phyloP scores from a whole-genome alignment of 92 coral and sea anemone species.

The Parazoanthus atlanticus region DNA sequence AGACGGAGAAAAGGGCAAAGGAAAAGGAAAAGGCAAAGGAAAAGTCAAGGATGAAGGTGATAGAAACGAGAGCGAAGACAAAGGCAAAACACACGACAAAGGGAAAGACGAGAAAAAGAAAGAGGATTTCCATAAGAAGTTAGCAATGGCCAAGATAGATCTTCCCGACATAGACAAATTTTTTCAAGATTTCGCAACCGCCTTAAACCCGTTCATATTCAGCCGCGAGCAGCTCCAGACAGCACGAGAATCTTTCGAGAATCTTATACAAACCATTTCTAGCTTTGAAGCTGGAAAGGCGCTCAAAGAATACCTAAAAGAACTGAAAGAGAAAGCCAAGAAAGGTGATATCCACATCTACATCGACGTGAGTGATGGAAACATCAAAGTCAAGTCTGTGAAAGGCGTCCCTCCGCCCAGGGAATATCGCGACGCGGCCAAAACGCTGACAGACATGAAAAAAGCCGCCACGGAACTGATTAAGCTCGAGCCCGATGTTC shows the following conservation, averaged over 20 bases:
- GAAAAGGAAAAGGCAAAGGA: slow-evolving; percentile 14
- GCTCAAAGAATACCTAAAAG: slow-evolving; percentile 70
- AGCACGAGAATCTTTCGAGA: slow-evolving; percentile 76
- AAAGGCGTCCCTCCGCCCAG: slow-evolving; percentile 79
- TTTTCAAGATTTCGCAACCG: slow-evolving; percentile 63
- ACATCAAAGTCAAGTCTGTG: slow-evolving; percentile 64
- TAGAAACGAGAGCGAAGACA: neutral
- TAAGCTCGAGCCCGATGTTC: slow-evolving; percentile 75
- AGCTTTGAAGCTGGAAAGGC: slow-evolving; percentile 71
- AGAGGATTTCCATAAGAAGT: slow-evolving; percentile 67
- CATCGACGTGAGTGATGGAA: slow-evolving; percentile 63
- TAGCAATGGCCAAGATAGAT: slow-evolving; percentile 67
- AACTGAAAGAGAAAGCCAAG: slow-evolving; percentile 75
- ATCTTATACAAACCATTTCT: slow-evolving; percentile 54
- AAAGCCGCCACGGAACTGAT: slow-evolving; percentile 56
- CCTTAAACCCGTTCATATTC: slow-evolving; percentile 66
- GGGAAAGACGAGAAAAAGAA: slow-evolving; percentile 51
- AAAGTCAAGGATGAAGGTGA: neutral
- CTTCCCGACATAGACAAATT: slow-evolving; percentile 71
- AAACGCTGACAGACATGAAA: slow-evolving; percentile 67
- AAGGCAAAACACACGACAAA: slow-evolving; percentile 9
- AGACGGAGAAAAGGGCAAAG: slow-evolving; percentile 19
- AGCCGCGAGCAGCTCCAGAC: slow-evolving; percentile 74
- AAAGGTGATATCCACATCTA: slow-evolving; percentile 78
- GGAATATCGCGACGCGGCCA: slow-evolving; percentile 79